phyloP scores from a whole-genome alignment of 2,888 invertebrate species.

The Orchesella flavescens region DNA sequence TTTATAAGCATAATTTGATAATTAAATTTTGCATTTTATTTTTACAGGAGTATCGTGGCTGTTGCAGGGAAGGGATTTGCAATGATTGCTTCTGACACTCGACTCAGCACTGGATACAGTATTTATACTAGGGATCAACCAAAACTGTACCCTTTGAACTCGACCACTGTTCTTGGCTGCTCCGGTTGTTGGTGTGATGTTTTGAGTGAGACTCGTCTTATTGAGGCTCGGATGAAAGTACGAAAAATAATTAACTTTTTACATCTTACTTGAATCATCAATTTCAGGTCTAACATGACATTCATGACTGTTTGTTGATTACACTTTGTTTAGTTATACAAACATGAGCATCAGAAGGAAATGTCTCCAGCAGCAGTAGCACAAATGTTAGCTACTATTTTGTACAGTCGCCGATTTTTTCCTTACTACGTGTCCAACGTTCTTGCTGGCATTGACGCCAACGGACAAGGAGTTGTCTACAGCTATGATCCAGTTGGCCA shows the following conservation, averaged over 20 bases:
- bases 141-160: conserved; percentile 88
- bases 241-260: no score
- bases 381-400: conserved; percentile 95
- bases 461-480: conserved; percentile 95
- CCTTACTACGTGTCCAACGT: conserved; percentile 98
- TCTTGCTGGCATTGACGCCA: conserved; percentile 92
- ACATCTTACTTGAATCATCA: no score
- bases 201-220: conserved; percentile 87
- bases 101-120: conserved; percentile 91
- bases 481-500: conserved; percentile 99
- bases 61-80: conserved; percentile 96
- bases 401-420: conserved; percentile 98
- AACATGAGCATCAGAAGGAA: conserved; percentile 92
- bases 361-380: conserved; percentile 95
- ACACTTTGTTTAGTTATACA: conserved; percentile 82
- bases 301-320: neutral
- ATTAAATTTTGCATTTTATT: conserved; percentile 71
- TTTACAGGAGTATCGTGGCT: conserved; percentile 89
- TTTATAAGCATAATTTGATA: neutral
- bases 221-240: conserved; percentile 89
- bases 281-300: no score
- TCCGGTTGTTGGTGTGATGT: conserved; percentile 99
- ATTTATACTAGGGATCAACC: conserved; percentile 92
- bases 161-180: conserved; percentile 91
- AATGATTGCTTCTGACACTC: conserved; percentile 95